These are phyloP conservation scores for Cyprinodon diabolis DNA, from an alignment of 2,797 vertebrate species.

Conservation along the genomic window DNA sequence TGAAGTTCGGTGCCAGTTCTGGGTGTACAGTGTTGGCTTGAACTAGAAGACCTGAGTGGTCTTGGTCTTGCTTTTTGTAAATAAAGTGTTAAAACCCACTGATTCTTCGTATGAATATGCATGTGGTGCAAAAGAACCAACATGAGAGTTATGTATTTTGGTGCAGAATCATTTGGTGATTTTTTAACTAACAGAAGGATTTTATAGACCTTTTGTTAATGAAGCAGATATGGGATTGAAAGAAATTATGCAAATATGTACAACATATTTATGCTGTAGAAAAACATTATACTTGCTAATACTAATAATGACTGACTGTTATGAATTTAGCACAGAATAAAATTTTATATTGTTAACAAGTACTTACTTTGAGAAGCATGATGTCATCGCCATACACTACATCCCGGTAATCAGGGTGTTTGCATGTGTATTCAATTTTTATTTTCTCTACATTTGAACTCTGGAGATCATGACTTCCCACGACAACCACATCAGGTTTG, in stretches of 20 bases:
- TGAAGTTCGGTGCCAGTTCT: too few relatives aligned
- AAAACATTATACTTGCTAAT: background rate
- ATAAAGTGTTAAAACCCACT: too few relatives aligned
- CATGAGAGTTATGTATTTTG: too few relatives aligned
- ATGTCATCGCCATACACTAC: constrained; percentile 28
- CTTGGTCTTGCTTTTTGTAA: too few relatives aligned
- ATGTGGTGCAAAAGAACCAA: too few relatives aligned
- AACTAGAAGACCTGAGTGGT: too few relatives aligned
- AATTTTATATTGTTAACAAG: too few relatives aligned
- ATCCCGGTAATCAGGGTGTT: background rate
- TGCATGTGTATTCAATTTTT: constrained; percentile 22
- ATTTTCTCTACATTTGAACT: background rate
- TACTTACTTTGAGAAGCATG: constrained; percentile 71
- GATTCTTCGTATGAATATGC: too few relatives aligned
- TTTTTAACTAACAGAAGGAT: background rate
- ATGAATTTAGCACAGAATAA: too few relatives aligned
- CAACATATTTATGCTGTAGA: background rate
- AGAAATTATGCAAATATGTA: background rate
- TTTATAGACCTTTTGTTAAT: background rate
- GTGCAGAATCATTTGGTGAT: background rate
- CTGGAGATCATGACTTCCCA: constrained; percentile 55
- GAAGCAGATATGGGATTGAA: background rate
- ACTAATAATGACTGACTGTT: background rate
- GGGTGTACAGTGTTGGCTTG: too few relatives aligned
- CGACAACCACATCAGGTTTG: constrained; percentile 27